Percentiles rank a stretch among this genome's conserved stretches.
These are phyloP conservation scores for Ypsolopha sequella DNA, from an alignment of 2,888 invertebrate species.

Conservation along the genomic window DNA sequence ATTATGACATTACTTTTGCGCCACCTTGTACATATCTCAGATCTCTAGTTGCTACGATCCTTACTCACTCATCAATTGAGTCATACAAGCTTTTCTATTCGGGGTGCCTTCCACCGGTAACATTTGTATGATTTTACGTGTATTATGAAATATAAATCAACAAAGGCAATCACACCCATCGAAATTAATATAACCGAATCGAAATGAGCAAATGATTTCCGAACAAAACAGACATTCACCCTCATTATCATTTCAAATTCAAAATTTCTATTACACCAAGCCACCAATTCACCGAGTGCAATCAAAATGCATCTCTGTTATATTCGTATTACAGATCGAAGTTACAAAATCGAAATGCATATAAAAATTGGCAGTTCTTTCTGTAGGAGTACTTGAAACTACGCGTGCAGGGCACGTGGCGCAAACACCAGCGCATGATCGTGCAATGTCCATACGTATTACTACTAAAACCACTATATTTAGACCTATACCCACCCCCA, in stretches of 20 bases:
- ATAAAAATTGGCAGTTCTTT: not conserved
- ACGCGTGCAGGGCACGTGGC: constrained; percentile 9
- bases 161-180: too few relatives aligned
- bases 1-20: too few relatives aligned
- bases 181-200: constrained; percentile 9
- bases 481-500: constrained; percentile 17
- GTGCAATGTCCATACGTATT: constrained; percentile 5
- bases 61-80: too few relatives aligned
- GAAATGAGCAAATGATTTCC: constrained; percentile 44
- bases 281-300: too few relatives aligned
- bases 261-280: too few relatives aligned
- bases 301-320: too few relatives aligned
- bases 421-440: constrained; percentile 6
- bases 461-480: not conserved
- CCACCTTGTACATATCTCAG: too few relatives aligned
- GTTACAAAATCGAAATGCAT: not conserved
- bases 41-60: too few relatives aligned
- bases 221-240: constrained; percentile 15
- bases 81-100: too few relatives aligned
- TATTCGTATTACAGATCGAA: not conserved
- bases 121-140: too few relatives aligned
- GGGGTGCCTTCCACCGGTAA: too few relatives aligned
- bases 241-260: constrained; percentile 15
- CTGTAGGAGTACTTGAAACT: constrained; percentile 5
- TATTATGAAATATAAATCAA: too few relatives aligned